phyloP scores from a whole-genome alignment of 2,888 invertebrate genomes.

The Drosophila nigricruria region DNA sequence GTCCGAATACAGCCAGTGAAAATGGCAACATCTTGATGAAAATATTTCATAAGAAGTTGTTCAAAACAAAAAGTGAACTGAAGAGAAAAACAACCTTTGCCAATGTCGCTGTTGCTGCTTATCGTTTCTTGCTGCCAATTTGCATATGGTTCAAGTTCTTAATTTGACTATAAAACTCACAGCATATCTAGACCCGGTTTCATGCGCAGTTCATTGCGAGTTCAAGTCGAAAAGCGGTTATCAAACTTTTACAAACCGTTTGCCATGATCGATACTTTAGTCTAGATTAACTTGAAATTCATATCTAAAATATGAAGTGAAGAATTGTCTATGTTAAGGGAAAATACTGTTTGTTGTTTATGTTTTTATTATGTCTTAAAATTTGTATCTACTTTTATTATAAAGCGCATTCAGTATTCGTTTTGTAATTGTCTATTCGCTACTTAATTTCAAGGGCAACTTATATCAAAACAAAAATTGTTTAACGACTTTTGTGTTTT shows the following conservation, averaged over 20 bases:
- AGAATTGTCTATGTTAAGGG: not conserved
- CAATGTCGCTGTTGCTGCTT: slow-evolving; percentile 36
- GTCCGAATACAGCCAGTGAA: not conserved
- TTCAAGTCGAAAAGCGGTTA: slow-evolving; percentile 2
- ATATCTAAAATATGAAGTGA: not conserved
- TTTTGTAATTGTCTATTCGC: slow-evolving; percentile 8
- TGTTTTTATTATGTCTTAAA: not conserved
- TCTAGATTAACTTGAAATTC: not conserved
- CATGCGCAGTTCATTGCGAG: slow-evolving; percentile 35
- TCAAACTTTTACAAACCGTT: not conserved
- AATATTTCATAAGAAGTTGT: not conserved
- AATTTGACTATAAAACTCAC: slow-evolving; percentile 32
- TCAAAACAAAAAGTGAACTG: not conserved
- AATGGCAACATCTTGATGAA: slow-evolving; percentile 5
- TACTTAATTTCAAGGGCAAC: slow-evolving; percentile 66
- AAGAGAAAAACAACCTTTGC: not conserved
- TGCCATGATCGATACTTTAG: not conserved
- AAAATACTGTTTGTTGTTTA: not conserved
- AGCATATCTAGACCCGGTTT: slow-evolving; percentile 47
- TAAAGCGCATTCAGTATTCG: slow-evolving; percentile 4
- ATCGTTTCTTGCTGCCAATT: slow-evolving; percentile 52
- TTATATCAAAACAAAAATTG: slow-evolving; percentile 67
- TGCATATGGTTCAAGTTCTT: slow-evolving; percentile 61
- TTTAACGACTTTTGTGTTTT: slow-evolving; percentile 65
- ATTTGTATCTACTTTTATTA: too few relatives aligned